These are phyloP conservation scores for Charanyca ferruginea DNA, from an alignment of 2,888 invertebrate species.

Conservation along the genomic window DNA sequence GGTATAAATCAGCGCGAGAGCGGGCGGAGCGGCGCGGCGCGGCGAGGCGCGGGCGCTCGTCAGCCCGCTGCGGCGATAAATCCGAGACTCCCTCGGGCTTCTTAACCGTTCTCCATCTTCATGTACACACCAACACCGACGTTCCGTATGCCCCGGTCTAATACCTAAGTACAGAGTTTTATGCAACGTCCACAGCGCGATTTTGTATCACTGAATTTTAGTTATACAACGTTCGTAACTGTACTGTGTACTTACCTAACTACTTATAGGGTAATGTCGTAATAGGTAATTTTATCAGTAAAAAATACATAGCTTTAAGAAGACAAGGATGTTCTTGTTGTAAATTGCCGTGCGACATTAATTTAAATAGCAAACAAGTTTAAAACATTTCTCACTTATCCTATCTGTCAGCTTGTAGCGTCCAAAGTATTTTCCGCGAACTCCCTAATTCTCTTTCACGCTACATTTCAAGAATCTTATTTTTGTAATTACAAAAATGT, in stretches of 20 bases:
- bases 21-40: constrained; percentile 72
- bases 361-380: constrained; percentile 72
- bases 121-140: constrained; percentile 72
- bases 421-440: constrained; percentile 85
- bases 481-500: constrained; percentile 92
- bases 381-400: constrained; percentile 79
- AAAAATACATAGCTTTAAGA: constrained; percentile 16
- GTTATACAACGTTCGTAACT: constrained; percentile 14
- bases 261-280: too few species aligned
- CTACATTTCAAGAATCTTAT: constrained; percentile 91
- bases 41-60: constrained; percentile 78
- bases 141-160: constrained; percentile 48
- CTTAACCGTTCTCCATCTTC: constrained; percentile 86
- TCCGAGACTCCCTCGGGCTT: constrained; percentile 88
- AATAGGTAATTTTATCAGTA: not conserved
- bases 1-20: constrained; percentile 89
- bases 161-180: constrained; percentile 58
- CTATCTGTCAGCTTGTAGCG: constrained; percentile 81
- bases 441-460: constrained; percentile 90
- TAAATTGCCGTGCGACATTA: constrained; percentile 60
- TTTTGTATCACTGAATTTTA: constrained; percentile 31
- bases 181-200: constrained; percentile 49
- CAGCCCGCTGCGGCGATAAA: constrained; percentile 86
- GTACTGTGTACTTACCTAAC: not conserved
- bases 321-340: constrained; percentile 42